phyloP scores from a whole-genome alignment of 2,888 invertebrate genomes.

The Spisula solida region DNA sequence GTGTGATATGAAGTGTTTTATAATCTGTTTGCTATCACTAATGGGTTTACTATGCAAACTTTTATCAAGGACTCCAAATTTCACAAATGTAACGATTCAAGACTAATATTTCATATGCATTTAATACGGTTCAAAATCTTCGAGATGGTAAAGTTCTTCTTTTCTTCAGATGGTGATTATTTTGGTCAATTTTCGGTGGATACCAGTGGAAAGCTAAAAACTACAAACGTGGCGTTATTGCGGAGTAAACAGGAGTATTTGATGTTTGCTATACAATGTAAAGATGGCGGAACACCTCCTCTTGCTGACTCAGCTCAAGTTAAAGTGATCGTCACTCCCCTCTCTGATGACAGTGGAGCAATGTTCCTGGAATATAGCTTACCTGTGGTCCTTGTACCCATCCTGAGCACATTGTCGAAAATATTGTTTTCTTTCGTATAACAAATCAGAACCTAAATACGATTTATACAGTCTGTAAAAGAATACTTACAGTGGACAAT shows the following conservation, averaged over 20 bases:
- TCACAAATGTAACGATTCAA: not conserved
- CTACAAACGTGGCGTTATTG: constrained; percentile 28
- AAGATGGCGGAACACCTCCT: constrained; percentile 34
- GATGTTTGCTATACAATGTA: constrained; percentile 43
- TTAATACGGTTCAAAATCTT: not conserved
- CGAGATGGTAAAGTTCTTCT: not conserved
- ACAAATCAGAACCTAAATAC: too few relatives aligned
- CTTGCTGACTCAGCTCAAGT: constrained; percentile 42
- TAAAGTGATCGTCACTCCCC: not conserved
- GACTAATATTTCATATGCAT: not conserved
- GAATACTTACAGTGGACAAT: too few relatives aligned
- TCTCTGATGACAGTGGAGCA: not conserved
- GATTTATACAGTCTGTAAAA: too few relatives aligned
- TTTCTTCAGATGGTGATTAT: constrained; percentile 35
- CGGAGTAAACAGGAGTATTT: constrained; percentile 14
- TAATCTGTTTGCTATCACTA: too few relatives aligned
- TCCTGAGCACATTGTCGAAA: not conserved
- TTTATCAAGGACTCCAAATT: not conserved
- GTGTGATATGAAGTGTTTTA: too few relatives aligned
- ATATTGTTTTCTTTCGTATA: too few relatives aligned
- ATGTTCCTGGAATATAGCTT: not conserved
- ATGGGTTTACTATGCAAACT: too few relatives aligned
- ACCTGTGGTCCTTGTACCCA: not conserved
- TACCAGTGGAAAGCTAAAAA: constrained; percentile 28
- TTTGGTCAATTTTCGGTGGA: constrained; percentile 37